These are phyloP conservation scores for Crotalus tigris DNA, from an alignment of 2,113 vertebrate species.

Conservation along the genomic window DNA sequence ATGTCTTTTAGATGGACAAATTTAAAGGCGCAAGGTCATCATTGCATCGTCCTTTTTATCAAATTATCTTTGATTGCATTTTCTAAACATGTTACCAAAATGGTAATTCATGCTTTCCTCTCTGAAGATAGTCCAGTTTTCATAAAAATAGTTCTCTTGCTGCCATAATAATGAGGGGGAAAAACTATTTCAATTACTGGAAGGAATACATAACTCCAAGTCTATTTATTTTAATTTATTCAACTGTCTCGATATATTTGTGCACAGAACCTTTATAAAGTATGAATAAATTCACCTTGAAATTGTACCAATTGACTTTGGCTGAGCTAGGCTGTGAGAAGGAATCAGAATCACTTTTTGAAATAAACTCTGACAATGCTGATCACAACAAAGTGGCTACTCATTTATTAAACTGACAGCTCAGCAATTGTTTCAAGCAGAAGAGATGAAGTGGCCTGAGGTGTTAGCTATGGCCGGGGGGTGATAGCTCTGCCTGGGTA, in stretches of 20 bases:
- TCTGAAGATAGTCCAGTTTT: slow-evolving; percentile 65
- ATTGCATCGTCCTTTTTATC: slow-evolving; percentile 70
- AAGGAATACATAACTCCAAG: slow-evolving; percentile 76
- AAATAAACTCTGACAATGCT: slow-evolving; percentile 78
- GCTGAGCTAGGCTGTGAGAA: slow-evolving; percentile 61
- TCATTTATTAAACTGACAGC: slow-evolving; percentile 78
- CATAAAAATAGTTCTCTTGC: slow-evolving; percentile 76
- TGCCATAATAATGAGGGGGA: slow-evolving; percentile 72
- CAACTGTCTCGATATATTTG: slow-evolving; percentile 77
- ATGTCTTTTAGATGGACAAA: slow-evolving; percentile 42
- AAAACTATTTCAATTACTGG: slow-evolving; percentile 79
- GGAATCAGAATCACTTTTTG: slow-evolving; percentile 72
- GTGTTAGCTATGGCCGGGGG: slow-evolving; percentile 64
- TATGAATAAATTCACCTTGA: slow-evolving; percentile 86
- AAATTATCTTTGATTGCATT: slow-evolving; percentile 71
- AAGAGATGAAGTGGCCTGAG: slow-evolving; percentile 64
- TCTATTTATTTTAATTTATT: slow-evolving; percentile 86
- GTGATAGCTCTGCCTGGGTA: slow-evolving; percentile 57
- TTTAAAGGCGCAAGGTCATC: slow-evolving; percentile 66
- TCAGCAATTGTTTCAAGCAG: slow-evolving; percentile 65
- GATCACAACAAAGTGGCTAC: slow-evolving; percentile 76
- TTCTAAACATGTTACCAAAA: slow-evolving; percentile 80
- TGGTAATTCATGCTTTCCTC: slow-evolving; percentile 77
- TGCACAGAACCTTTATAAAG: slow-evolving; percentile 73
- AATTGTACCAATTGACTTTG: slow-evolving; percentile 79